Evolutionary conservation across 2,888 invertebrate species (phyloP).

Genomic region (Drosophila nr. perissopoda): DNA sequence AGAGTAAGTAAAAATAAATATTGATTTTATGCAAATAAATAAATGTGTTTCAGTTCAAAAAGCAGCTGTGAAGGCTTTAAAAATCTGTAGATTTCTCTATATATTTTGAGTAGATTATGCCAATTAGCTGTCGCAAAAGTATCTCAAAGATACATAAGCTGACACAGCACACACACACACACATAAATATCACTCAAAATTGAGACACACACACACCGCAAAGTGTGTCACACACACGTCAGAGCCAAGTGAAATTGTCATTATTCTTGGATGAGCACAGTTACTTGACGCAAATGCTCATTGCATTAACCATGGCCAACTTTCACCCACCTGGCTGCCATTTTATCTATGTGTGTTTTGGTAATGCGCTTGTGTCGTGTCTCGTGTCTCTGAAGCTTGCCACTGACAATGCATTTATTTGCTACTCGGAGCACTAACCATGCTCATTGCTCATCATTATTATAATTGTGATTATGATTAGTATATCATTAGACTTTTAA

Average conservation of each 20-base stretch:
- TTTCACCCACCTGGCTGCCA: slow-evolving; percentile 36
- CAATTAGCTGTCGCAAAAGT: slow-evolving; percentile 10
- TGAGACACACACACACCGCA: background rate
- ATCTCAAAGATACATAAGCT: slow-evolving; percentile 14
- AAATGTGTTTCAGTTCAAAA: background rate
- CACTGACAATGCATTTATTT: slow-evolving; percentile 40
- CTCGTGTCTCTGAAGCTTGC: slow-evolving; percentile 5
- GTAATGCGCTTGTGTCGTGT: slow-evolving; percentile 9
- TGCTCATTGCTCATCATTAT: slow-evolving; percentile 17
- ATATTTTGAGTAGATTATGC: slow-evolving; percentile 10
- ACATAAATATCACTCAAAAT: background rate
- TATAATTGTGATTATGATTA: slow-evolving; percentile 21
- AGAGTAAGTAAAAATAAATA: background rate
- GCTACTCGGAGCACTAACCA: background rate
- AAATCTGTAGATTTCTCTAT: background rate
- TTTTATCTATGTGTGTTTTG: slow-evolving; percentile 2
- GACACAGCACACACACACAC: background rate
- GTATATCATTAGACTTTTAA: slow-evolving; percentile 63
- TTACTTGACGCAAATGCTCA: slow-evolving; percentile 28
- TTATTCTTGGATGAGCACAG: slow-evolving; percentile 35
- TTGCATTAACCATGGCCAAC: slow-evolving; percentile 51
- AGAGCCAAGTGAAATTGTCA: slow-evolving; percentile 45
- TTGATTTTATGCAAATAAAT: background rate
- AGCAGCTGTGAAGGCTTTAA: background rate
- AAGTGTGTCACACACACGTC: slow-evolving; percentile 45